Evolutionary conservation across 2,797 vertebrate genomes (phyloP).

Genomic region (Peromyscus melanophrys): DNA sequence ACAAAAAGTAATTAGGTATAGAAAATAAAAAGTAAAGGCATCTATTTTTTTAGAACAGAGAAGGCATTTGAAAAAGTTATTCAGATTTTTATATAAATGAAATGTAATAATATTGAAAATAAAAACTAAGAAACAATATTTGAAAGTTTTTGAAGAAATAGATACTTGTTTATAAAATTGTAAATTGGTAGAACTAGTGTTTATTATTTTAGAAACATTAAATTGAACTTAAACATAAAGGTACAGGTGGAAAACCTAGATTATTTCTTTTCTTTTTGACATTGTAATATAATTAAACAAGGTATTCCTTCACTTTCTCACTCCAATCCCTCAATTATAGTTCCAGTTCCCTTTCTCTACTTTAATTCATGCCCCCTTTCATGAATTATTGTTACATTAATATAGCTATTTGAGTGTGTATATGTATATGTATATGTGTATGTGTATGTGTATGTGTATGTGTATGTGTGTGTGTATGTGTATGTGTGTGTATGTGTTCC

Average conservation of each 20-base stretch:
- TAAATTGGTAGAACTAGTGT: not conserved
- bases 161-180: not conserved
- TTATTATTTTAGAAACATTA: not conserved
- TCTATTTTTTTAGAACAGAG: not conserved
- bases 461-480: too few species aligned
- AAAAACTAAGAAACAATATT: not conserved
- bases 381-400: not conserved
- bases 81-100: not conserved
- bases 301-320: not conserved
- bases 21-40: not conserved
- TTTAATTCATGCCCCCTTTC: not conserved
- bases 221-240: not conserved
- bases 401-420: not conserved
- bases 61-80: not conserved
- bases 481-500: not conserved
- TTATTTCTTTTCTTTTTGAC: not conserved
- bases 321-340: not conserved
- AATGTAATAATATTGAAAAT: not conserved
- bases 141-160: not conserved
- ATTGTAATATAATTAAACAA: not conserved
- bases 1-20: not conserved
- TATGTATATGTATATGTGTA: too few species aligned
- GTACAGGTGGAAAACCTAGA: not conserved
- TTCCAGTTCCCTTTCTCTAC: not conserved
- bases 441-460: not conserved